These are phyloP conservation scores for Gortyna flavago DNA, from an alignment of 2,888 invertebrate genomes.

Conservation along the genomic window DNA sequence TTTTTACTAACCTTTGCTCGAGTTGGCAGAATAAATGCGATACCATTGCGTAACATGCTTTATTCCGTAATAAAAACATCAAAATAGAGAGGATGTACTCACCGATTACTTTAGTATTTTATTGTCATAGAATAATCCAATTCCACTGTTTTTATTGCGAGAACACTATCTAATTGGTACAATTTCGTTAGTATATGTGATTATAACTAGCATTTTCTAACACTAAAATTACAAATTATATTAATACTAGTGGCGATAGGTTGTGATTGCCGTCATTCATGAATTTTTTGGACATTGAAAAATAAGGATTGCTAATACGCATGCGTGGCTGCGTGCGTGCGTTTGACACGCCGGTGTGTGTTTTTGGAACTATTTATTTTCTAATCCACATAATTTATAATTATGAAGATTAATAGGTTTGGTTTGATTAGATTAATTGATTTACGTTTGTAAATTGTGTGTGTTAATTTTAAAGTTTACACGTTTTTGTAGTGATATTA, in stretches of 20 bases:
- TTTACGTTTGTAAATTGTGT: not conserved
- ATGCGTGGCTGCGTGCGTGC: conserved; percentile 80
- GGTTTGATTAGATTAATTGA: not conserved
- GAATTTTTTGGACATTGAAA: conserved; percentile 83
- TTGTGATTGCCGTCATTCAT: conserved; percentile 87
- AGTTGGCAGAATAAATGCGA: conserved; percentile 52
- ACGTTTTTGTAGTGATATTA: not conserved
- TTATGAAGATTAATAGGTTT: not conserved
- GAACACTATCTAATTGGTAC: conserved; percentile 87
- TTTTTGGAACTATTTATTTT: conserved; percentile 36
- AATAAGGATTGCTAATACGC: conserved; percentile 79
- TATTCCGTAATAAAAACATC: conserved; percentile 72
- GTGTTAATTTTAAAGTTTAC: not conserved
- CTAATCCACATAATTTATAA: not conserved
- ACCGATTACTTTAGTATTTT: conserved; percentile 76
- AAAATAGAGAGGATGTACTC: conserved; percentile 72
- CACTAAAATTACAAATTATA: conserved; percentile 80
- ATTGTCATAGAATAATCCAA: conserved; percentile 83
- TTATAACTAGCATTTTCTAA: conserved; percentile 85
- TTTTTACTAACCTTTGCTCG: conserved; percentile 20
- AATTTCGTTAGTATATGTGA: conserved; percentile 76
- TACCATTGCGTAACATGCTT: conserved; percentile 65
- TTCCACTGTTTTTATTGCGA: conserved; percentile 73
- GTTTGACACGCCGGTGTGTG: conserved; percentile 62
- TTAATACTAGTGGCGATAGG: conserved; percentile 80